A percentile compares a stretch with the other conserved stretches of the same genome.
Conservation (phyloP, 2,888 invertebrate species). For the Drosophila merina region DNA sequence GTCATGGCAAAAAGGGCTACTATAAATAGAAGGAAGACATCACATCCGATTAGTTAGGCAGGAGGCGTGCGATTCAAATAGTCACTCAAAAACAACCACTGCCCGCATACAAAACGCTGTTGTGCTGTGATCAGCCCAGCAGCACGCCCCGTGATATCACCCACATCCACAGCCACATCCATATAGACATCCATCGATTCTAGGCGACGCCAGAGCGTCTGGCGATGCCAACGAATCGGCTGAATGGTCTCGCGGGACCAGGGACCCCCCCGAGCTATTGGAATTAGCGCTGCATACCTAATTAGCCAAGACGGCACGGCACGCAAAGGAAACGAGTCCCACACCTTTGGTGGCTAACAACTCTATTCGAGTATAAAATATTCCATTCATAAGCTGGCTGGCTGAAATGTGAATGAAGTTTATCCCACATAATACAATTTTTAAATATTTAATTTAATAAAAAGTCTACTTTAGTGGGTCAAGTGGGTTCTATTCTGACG, state of each 20-base stretch:
- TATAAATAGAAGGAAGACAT: slow-evolving; percentile 55
- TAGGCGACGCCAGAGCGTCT: slow-evolving; percentile 63
- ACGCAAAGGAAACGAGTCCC: slow-evolving; percentile 4
- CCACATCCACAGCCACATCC: slow-evolving; percentile 25
- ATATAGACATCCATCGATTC: slow-evolving; percentile 59
- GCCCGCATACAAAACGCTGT: slow-evolving; percentile 53
- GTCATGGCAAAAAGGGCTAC: slow-evolving; percentile 78
- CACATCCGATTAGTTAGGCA: slow-evolving; percentile 45
- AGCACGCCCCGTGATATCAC: slow-evolving; percentile 61
- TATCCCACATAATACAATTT: neutral
- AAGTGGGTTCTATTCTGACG: slow-evolving; percentile 19
- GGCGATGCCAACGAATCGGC: slow-evolving; percentile 40
- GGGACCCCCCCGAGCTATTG: slow-evolving; percentile 7
- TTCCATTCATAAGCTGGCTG: slow-evolving; percentile 30
- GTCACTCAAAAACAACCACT: slow-evolving; percentile 1
- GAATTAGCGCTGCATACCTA: slow-evolving; percentile 36
- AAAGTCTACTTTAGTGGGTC: slow-evolving; percentile 15
- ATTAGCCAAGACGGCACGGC: slow-evolving; percentile 25
- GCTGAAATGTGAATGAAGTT: slow-evolving; percentile 28
- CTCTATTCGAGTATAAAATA: slow-evolving; percentile 22
- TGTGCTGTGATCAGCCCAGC: slow-evolving; percentile 38
- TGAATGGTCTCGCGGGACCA: neutral
- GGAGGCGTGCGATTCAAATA: slow-evolving; percentile 44
- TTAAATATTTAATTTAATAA: neutral
- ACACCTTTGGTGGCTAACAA: slow-evolving; percentile 11